phyloP scores from a whole-genome alignment of 1,140 invertebrate species.

The Drosophila trapezifrons region DNA sequence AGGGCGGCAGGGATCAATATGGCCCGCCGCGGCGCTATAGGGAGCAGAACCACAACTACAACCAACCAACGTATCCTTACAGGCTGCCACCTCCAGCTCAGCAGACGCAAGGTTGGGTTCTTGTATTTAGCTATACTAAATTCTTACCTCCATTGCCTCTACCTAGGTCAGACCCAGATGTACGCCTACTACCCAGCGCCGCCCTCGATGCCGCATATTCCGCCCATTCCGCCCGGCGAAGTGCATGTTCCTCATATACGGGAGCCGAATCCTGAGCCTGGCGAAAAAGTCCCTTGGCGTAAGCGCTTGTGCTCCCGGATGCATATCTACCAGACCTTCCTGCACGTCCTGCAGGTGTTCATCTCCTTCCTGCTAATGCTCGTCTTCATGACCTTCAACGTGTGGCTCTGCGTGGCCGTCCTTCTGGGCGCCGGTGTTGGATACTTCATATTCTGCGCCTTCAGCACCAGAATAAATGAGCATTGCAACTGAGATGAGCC shows the following conservation, averaged over 20 bases:
- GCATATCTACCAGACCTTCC: conserved; percentile 92
- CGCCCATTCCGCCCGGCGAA: not conserved
- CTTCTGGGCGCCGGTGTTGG: conserved; percentile 94
- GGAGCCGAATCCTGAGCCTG: not conserved
- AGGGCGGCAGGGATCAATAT: conserved; percentile 26
- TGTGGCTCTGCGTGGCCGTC: conserved; percentile 91
- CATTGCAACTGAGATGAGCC: conserved; percentile 56
- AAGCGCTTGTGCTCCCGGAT: conserved; percentile 5
- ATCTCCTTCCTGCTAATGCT: conserved; percentile 97
- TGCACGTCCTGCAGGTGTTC: conserved; percentile 95
- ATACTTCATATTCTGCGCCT: conserved; percentile 93
- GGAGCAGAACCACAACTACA: conserved; percentile 3
- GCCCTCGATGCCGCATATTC: conserved; percentile 1
- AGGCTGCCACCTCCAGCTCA: not conserved
- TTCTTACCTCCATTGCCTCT: too few species aligned
- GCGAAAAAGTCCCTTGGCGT: not conserved
- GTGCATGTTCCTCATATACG: too few species aligned
- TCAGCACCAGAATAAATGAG: conserved; percentile 34
- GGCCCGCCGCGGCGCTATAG: not conserved
- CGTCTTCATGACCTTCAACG: conserved; percentile 97
- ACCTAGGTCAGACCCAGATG: not conserved
- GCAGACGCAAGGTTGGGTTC: not conserved
- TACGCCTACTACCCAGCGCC: conserved; percentile 9
- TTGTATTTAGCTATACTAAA: not conserved
- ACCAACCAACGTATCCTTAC: conserved; percentile 1